Conservation (phyloP, 2,113 vertebrate species). For the Mugil cephalus region DNA sequence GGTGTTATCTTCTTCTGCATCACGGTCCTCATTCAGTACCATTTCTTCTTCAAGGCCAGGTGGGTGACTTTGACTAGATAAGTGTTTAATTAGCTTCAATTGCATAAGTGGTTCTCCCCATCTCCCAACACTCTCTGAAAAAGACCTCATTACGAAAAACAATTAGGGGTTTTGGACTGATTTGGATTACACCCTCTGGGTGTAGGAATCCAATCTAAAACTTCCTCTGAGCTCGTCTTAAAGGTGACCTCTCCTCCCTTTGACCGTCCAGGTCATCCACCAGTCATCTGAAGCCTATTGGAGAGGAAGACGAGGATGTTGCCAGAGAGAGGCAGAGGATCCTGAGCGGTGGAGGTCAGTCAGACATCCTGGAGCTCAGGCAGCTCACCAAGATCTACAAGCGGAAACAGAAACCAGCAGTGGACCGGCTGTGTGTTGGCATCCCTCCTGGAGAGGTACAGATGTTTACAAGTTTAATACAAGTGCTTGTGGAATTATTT, state of each 20-base stretch:
- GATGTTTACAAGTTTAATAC: no score
- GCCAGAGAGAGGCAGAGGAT: slow-evolving; percentile 96
- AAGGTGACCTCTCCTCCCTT: slow-evolving; percentile 12
- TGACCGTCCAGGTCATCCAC: slow-evolving; percentile 84
- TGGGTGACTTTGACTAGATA: slow-evolving; percentile 58
- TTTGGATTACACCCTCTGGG: not conserved
- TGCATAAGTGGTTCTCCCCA: not conserved
- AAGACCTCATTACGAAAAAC: not conserved
- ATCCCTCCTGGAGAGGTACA: slow-evolving; percentile 97
- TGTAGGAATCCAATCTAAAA: not conserved
- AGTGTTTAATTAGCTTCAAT: not conserved
- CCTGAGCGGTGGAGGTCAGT: slow-evolving; percentile 90
- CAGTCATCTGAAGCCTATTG: slow-evolving; percentile 90
- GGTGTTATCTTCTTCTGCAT: slow-evolving; percentile 94
- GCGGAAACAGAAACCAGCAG: slow-evolving; percentile 95
- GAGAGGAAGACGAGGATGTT: slow-evolving; percentile 97
- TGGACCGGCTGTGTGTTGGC: slow-evolving; percentile 96
- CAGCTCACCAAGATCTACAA: slow-evolving; percentile 97
- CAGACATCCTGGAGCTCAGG: slow-evolving; percentile 95
- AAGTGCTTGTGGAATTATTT: no score
- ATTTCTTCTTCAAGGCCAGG: slow-evolving; percentile 96
- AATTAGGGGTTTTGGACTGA: not conserved
- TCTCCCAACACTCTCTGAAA: not conserved
- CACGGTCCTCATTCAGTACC: slow-evolving; percentile 96
- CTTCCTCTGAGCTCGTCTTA: not conserved